Evolutionary conservation across 2,113 vertebrate species (phyloP).

Genomic region (Albula goreensis): DNA sequence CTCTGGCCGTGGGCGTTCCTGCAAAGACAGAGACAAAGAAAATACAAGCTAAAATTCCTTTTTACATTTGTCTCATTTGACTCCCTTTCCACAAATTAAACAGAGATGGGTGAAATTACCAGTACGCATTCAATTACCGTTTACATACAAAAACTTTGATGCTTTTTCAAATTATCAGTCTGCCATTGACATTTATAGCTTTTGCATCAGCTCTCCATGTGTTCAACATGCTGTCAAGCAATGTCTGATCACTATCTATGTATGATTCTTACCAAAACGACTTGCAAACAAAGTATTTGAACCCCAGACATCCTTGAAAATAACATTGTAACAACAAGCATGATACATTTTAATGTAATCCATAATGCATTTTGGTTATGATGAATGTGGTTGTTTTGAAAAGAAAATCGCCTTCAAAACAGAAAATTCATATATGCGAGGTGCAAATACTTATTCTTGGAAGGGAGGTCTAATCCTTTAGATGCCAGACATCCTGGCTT

Average conservation of each 20-base stretch:
- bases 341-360: no score
- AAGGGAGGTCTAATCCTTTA: neutral
- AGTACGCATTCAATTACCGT: no score
- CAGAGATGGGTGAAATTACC: neutral
- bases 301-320: no score
- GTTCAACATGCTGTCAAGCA: neutral
- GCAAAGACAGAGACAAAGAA: neutral
- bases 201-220: neutral
- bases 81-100: neutral
- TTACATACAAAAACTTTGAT: neutral
- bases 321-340: no score
- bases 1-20: conserved; percentile 72
- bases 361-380: no score
- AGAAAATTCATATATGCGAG: neutral
- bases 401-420: neutral
- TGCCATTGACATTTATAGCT: neutral
- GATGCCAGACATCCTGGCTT: neutral
- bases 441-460: neutral
- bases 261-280: neutral
- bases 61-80: neutral
- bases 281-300: neutral
- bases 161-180: neutral
- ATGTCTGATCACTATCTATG: no score
- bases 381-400: neutral
- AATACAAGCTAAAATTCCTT: neutral